Evolutionary conservation across 2,113 vertebrate species (phyloP), one percentile per base, ranked within the genome.

Genomic region (Lophotis ruficrista): DNA sequence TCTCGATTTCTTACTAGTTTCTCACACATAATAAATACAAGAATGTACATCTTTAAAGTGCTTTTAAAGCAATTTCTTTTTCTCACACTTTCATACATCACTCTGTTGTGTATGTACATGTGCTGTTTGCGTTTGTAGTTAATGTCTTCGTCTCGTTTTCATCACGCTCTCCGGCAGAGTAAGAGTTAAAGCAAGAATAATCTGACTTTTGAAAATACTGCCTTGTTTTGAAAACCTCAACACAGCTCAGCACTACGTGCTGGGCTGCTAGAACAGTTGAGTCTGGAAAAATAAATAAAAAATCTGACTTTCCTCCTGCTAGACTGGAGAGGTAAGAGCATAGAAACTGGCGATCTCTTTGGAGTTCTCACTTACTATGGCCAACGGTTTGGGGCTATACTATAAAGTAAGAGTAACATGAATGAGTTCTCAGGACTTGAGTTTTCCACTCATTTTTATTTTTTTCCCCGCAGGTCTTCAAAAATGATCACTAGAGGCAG

Each of bases 11-110:
- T 38, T 5, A 12, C 48, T 41, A 10, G 9, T 68, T 64, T 43
- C 69, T 92, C 56, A 45, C 56, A 5, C 12, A 0, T 50, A 11
- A 54, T 13, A 57, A 66, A 86, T 1, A 24, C 70, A 35, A 65
- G 54, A 87, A 22, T 38, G 77, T 50, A 3, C 96, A 96, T 97
- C 96, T 97, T 97, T 97, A 97, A 96, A 97, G 96, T 78, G 76
- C 38, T 87, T 38, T 76, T 19, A 10, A 25, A 19, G 65, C 77
- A 30, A 3, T 92, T 72, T 19, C 12, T 48, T 30, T 31, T 37
- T 6, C 43, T 41, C 53, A 3, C 28, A 19, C 73, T 37, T 22
- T 28, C 71, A 69, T 69, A 7, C 92, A 28, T 95, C 83, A 17
- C 14, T 84, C 68, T 51, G 43, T 57, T 50, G n/a, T 90, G 88